Conservation (phyloP, 2,797 vertebrate species). For the Liasis olivaceus region DNA sequence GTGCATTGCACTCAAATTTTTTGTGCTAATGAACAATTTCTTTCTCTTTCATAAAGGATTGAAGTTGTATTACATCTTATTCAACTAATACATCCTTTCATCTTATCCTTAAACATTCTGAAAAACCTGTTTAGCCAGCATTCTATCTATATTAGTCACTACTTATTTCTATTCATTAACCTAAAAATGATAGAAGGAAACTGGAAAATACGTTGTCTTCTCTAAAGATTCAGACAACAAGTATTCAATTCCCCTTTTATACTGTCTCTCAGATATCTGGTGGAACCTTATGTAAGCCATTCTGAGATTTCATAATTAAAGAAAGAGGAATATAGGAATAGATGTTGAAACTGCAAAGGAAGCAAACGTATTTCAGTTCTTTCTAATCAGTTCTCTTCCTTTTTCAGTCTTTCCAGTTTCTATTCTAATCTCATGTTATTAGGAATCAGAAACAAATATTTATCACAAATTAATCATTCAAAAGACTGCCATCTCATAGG, state of each 20-base stretch:
- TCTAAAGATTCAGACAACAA: neutral
- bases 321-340: neutral
- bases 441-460: neutral
- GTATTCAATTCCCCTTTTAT: neutral
- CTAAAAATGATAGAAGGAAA: neutral
- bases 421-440: neutral
- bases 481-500: neutral
- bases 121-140: constrained; percentile 18
- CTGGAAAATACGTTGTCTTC: neutral
- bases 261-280: neutral
- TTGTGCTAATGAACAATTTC: neutral
- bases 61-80: neutral
- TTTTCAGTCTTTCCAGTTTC: neutral
- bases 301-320: neutral
- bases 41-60: constrained; percentile 1
- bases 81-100: neutral
- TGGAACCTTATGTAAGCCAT: neutral
- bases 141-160: constrained; percentile 8
- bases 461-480: neutral
- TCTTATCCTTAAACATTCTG: neutral
- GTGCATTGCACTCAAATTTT: neutral
- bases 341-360: neutral
- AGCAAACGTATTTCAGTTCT: neutral
- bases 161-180: neutral
- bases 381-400: neutral